Evolutionary conservation across 2,797 vertebrate species (phyloP).

Genomic region (Limosa lapponica): DNA sequence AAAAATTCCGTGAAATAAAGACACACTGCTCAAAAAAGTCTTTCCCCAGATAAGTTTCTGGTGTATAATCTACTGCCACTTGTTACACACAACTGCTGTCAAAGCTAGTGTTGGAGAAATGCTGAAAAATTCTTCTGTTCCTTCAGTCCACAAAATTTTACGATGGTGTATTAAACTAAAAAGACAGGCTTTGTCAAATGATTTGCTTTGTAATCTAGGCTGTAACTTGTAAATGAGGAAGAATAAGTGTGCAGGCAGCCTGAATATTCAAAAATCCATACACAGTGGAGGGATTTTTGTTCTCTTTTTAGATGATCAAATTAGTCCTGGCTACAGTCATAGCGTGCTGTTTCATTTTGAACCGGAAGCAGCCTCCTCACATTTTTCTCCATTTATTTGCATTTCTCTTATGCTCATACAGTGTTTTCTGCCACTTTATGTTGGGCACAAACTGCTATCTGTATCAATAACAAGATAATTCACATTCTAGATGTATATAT

Average conservation of each 20-base stretch:
- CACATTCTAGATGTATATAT: neutral
- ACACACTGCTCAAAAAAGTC: neutral
- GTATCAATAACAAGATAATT: neutral
- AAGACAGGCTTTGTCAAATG: neutral
- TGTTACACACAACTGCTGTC: neutral
- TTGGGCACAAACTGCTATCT: neutral
- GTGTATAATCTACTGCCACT: neutral
- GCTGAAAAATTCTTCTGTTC: neutral
- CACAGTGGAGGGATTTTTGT: fast-evolving
- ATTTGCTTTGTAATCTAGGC: neutral
- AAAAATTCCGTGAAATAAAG: too few species aligned
- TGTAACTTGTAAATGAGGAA: neutral
- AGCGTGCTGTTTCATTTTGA: neutral
- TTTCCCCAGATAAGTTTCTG: neutral
- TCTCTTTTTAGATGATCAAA: neutral
- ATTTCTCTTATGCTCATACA: neutral
- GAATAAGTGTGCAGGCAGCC: neutral
- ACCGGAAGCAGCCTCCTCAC: neutral
- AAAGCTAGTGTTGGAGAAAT: neutral
- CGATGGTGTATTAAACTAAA: neutral
- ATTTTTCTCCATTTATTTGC: neutral
- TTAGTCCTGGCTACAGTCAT: neutral
- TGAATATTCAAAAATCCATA: neutral
- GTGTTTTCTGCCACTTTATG: neutral
- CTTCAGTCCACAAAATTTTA: neutral